Evolutionary conservation across 2,797 vertebrate genomes (phyloP).

Genomic region (Phataginus tetradactyla): DNA sequence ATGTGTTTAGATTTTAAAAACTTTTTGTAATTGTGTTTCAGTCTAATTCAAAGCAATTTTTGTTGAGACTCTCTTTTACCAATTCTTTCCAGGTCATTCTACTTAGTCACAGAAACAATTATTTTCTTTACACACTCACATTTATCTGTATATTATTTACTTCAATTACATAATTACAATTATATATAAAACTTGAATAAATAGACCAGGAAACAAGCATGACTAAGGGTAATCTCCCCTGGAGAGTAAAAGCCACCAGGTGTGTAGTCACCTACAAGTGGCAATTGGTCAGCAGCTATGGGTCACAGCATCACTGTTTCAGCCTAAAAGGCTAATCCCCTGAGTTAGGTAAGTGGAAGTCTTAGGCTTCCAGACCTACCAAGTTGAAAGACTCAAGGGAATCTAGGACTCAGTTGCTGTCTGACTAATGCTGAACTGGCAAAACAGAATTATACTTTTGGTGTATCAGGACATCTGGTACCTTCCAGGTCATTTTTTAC

Average conservation of each 20-base stretch:
- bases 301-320: background rate
- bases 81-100: background rate
- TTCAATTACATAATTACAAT: background rate
- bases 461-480: background rate
- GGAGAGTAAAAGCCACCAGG: background rate
- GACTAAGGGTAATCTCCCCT: background rate
- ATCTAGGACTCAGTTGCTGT: background rate
- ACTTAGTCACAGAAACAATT: background rate
- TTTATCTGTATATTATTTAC: background rate
- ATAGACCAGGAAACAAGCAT: background rate
- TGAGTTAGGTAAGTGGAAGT: background rate
- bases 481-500: background rate
- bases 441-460: background rate
- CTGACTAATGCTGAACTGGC: background rate
- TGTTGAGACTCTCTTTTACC: background rate
- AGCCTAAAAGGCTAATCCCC: background rate
- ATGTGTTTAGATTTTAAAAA: constrained; percentile 21
- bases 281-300: background rate
- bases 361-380: background rate
- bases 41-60: constrained; percentile 36
- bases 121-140: background rate
- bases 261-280: background rate
- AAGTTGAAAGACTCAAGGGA: background rate
- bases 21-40: background rate
- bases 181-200: background rate